Percentiles rank a stretch among this genome's conserved stretches.
Conservation (phyloP, 2,797 vertebrate species). For the Gymnopithys bicolor region DNA sequence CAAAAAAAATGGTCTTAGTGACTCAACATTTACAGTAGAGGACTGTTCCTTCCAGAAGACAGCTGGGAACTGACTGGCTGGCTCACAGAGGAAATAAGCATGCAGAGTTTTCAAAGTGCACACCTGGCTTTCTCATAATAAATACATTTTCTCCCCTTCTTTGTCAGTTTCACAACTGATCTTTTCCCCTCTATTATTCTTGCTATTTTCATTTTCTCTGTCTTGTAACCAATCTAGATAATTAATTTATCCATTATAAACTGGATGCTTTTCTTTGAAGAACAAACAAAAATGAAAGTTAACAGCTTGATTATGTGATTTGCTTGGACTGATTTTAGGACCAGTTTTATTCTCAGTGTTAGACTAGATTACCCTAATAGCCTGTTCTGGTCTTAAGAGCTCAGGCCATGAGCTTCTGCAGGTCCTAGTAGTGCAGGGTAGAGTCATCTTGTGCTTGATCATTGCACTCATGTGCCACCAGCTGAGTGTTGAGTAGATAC, state of each 20-base stretch:
- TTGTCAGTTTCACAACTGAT: background rate
- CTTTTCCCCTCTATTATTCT: background rate
- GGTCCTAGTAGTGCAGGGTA: background rate
- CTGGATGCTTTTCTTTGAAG: background rate
- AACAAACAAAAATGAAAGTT: background rate
- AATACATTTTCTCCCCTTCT: background rate
- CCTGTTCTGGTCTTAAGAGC: background rate
- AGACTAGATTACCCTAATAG: background rate
- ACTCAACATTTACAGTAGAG: background rate
- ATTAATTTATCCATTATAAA: background rate
- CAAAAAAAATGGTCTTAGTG: background rate
- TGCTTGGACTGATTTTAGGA: background rate
- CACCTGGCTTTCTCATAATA: background rate
- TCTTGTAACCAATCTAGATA: background rate
- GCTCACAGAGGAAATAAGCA: background rate
- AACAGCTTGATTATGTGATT: background rate
- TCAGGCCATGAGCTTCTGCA: background rate
- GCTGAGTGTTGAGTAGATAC: background rate
- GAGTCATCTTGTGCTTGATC: background rate
- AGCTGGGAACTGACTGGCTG: background rate
- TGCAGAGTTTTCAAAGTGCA: background rate
- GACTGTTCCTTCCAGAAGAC: background rate
- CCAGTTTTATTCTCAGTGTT: background rate
- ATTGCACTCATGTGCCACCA: fast-evolving
- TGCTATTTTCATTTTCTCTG: background rate